Evolutionary conservation across 2,113 vertebrate genomes (phyloP).

Genomic region (Alexandromys fortis): DNA sequence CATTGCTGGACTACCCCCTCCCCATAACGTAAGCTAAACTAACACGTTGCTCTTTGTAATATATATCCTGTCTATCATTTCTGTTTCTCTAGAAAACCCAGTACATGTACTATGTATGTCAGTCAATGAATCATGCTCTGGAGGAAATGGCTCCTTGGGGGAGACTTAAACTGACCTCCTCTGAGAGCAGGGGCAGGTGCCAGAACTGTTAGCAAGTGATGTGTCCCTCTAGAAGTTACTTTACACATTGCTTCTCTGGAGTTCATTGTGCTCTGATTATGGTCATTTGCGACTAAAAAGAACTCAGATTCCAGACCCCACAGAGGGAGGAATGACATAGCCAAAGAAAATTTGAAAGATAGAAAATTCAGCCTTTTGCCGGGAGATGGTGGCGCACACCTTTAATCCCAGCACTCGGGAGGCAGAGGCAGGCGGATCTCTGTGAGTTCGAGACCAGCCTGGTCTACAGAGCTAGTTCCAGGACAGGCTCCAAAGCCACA

Average conservation of each 20-base stretch:
- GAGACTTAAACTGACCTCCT: neutral
- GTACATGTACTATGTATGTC: neutral
- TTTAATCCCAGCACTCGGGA: no score
- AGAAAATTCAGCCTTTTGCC: constrained; percentile 7
- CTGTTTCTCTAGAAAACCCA: neutral
- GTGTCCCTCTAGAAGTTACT: neutral
- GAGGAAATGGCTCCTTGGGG: neutral
- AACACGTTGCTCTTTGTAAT: neutral
- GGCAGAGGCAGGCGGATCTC: no score
- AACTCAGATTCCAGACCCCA: constrained; percentile 16
- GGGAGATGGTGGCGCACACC: no score
- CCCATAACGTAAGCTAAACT: neutral
- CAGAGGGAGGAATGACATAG: neutral
- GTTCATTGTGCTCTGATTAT: neutral
- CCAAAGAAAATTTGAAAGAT: neutral
- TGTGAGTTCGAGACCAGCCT: no score
- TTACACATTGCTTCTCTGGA: constrained; percentile 10
- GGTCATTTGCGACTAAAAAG: neutral
- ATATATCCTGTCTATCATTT: neutral
- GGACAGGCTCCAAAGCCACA: no score
- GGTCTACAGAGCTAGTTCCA: no score
- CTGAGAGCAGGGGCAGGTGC: neutral
- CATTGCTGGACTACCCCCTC: neutral
- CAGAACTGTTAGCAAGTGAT: neutral
- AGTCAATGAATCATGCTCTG: neutral